Conservation (phyloP, 2,888 invertebrate genomes). For the Volucella inflata region DNA sequence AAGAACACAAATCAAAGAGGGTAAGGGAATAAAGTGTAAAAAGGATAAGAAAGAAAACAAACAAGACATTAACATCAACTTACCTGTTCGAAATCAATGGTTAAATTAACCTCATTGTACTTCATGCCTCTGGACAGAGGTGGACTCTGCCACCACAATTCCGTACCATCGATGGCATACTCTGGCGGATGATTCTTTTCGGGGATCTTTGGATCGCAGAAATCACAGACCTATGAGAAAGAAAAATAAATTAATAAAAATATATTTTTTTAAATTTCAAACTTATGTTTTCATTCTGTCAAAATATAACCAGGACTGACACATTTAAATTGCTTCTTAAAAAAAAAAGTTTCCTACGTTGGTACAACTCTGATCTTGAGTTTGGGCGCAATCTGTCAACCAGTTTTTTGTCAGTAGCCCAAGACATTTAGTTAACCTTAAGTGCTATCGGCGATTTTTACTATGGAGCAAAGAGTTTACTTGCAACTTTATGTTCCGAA, state of each 20-base stretch:
- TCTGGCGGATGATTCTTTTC: slow-evolving; percentile 94
- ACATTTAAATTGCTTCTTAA: too few species aligned
- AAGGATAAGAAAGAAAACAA: not conserved
- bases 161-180: slow-evolving; percentile 97
- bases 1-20: slow-evolving; percentile 1
- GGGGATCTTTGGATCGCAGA: slow-evolving; percentile 91
- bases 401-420: too few species aligned
- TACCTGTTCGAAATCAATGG: slow-evolving; percentile 98
- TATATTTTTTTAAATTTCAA: slow-evolving; percentile 8
- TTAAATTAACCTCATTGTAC: slow-evolving; percentile 98
- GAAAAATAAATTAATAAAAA: slow-evolving; percentile 51
- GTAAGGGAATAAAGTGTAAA: not conserved
- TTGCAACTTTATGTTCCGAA: too few species aligned
- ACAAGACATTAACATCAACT: slow-evolving; percentile 78
- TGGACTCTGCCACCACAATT: slow-evolving; percentile 99
- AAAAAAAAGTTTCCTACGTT: too few species aligned
- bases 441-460: too few species aligned
- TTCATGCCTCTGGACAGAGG: slow-evolving; percentile 98
- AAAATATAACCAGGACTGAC: too few species aligned
- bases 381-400: too few species aligned
- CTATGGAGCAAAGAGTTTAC: too few species aligned
- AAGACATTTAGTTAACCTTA: too few species aligned
- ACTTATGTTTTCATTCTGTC: not conserved
- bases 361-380: too few species aligned
- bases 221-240: slow-evolving; percentile 92